phyloP scores from a whole-genome alignment of 2,113 vertebrate genomes.

The Psettodes erumei region DNA sequence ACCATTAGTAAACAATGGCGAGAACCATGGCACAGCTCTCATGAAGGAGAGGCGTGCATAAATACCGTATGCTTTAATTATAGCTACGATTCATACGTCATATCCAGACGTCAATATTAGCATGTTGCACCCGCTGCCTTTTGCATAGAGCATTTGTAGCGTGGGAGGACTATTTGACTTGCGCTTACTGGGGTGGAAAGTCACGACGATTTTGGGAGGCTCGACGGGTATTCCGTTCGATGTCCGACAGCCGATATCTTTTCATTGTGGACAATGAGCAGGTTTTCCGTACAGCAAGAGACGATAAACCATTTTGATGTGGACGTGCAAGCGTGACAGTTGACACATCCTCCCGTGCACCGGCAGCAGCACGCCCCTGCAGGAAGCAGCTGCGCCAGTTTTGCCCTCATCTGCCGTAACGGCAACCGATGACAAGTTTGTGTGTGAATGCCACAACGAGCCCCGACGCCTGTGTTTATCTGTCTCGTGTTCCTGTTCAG shows the following conservation, averaged over 20 bases:
- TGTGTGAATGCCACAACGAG: slow-evolving; percentile 53
- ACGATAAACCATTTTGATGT: neutral
- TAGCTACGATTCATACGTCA: neutral
- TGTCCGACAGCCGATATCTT: no score
- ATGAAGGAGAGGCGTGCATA: neutral
- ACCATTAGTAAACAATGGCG: slow-evolving; percentile 51
- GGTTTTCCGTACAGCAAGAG: neutral
- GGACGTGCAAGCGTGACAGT: slow-evolving; percentile 14
- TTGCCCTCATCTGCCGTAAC: slow-evolving; percentile 15
- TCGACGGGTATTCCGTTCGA: no score
- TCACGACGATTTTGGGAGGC: no score
- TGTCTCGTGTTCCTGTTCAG: slow-evolving; percentile 30
- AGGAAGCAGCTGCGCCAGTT: slow-evolving; percentile 32
- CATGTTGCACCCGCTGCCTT: neutral
- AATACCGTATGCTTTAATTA: neutral
- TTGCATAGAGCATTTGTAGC: neutral
- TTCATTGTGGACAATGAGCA: neutral
- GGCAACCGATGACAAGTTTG: slow-evolving; percentile 51
- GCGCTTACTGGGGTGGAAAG: neutral
- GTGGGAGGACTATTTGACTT: neutral
- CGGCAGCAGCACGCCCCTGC: slow-evolving; percentile 19
- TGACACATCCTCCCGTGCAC: neutral
- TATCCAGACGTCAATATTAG: neutral
- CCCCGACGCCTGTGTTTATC: slow-evolving; percentile 43
- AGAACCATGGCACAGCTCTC: slow-evolving; percentile 21